phyloP scores from a whole-genome alignment of 2,113 vertebrate species.

The Alligator mississippiensis region DNA sequence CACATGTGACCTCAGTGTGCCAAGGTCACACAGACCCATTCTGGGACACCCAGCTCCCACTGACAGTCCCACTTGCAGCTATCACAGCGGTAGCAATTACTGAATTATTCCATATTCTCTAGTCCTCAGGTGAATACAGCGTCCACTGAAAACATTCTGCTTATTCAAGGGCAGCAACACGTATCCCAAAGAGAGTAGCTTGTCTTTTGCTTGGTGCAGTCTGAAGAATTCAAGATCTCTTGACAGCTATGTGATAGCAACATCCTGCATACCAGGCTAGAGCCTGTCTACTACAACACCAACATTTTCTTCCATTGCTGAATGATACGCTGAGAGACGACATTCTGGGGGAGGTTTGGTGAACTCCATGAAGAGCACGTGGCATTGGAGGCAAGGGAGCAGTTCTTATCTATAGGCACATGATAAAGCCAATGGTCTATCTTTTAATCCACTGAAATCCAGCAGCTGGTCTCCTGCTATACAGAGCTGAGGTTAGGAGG shows the following conservation, averaged over 20 bases:
- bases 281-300: background rate
- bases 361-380: background rate
- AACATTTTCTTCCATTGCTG: too few relatives aligned
- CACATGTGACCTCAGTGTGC: rapidly evolving
- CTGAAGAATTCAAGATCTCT: background rate
- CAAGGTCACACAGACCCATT: rapidly evolving
- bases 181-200: background rate
- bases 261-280: background rate
- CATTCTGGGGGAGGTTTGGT: too few relatives aligned
- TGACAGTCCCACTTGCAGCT: rapidly evolving
- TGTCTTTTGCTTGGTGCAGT: background rate
- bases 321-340: background rate
- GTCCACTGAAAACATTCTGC: background rate
- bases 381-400: rapidly evolving
- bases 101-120: background rate
- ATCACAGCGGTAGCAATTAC: rapidly evolving
- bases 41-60: rapidly evolving
- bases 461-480: background rate
- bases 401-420: background rate
- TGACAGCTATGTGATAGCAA: background rate
- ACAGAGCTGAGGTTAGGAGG: background rate
- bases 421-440: background rate
- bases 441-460: background rate
- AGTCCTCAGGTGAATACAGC: background rate
- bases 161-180: background rate